Conservation (phyloP, 2,113 vertebrate species). For the Rhabdornis inornatus region DNA sequence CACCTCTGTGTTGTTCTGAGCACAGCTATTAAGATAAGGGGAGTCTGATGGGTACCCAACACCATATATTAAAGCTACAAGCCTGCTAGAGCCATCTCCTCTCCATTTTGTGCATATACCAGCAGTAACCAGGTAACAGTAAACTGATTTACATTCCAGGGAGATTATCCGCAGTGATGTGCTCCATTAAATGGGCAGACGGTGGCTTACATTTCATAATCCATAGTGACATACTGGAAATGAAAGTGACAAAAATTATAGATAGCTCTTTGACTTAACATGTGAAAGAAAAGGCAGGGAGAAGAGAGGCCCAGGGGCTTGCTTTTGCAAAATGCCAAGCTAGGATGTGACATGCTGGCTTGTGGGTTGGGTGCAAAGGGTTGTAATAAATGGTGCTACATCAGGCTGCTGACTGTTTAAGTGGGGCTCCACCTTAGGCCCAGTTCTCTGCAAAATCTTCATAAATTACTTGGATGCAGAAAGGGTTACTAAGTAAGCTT, state of each 20-base stretch:
- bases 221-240: conserved; percentile 14
- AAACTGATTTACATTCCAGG: not conserved
- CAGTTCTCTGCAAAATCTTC: not conserved
- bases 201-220: conserved; percentile 47
- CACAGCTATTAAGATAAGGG: not conserved
- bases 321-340: not conserved
- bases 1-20: not conserved
- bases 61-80: not conserved
- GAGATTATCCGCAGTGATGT: not conserved
- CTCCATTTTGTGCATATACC: not conserved
- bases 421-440: not conserved
- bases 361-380: not conserved
- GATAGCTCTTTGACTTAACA: not conserved
- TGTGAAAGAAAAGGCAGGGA: not conserved
- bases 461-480: not conserved
- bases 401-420: not conserved
- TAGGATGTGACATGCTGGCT: accelerated
- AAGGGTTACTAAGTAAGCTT: not conserved
- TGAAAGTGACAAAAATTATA: conserved; percentile 16
- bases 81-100: not conserved
- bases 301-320: not conserved
- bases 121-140: conserved; percentile 57
- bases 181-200: not conserved
- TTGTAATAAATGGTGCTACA: not conserved
- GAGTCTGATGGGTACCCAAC: not conserved